Base-by-base conservation (phyloP, 2,797 vertebrate genomes). In the Sebastes dallii region DNA sequence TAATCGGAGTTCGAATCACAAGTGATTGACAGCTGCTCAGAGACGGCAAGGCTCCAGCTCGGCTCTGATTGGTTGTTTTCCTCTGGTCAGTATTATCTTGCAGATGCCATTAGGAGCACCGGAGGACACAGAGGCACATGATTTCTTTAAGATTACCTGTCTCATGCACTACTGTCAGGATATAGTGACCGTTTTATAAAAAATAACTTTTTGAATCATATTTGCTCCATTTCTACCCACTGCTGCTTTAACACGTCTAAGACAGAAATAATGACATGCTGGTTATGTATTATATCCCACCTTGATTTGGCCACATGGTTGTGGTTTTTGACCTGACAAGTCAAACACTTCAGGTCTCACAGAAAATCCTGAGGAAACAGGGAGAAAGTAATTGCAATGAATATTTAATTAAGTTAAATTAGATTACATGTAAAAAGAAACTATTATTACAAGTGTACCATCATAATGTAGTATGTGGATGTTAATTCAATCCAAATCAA, bases 221-320 rank as follows among this genome's bases (percentile, higher is more conserved):
- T 46, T 46, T 46, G 42, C 42, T 18, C 42, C 42, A 46, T 8
- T 46, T 46, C 42, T 46, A 46, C 42, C 42, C 16, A 3, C 16
- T 46, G 6, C 0, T 18, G 42, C 1, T 46, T 18, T 46, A 74
- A 54, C 6, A 58, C 1, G 3, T 20, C 20, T 9, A 56, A 32
- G 20, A 32, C 1, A 42, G 8, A 34, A 46, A 32, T 50, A 36
- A 64, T 24, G 25, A 60, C 8, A 69, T 61, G 8, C 4, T 13
- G 22, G 7, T 42, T 29, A 39, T 80, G 32, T 62, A 25, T 66
- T 12, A 32, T 72, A 20, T 76, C 82, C 6, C 56, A 96, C 95
- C 95, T 93, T 95, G 94, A 90, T 93, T 94, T 73, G 95, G 94
- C 94, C 94, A 95, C 95, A 95, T 95, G 24, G 16, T 86, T 69